Base-by-base conservation (phyloP, 2,113 vertebrate species). In the Cacatua alba region DNA sequence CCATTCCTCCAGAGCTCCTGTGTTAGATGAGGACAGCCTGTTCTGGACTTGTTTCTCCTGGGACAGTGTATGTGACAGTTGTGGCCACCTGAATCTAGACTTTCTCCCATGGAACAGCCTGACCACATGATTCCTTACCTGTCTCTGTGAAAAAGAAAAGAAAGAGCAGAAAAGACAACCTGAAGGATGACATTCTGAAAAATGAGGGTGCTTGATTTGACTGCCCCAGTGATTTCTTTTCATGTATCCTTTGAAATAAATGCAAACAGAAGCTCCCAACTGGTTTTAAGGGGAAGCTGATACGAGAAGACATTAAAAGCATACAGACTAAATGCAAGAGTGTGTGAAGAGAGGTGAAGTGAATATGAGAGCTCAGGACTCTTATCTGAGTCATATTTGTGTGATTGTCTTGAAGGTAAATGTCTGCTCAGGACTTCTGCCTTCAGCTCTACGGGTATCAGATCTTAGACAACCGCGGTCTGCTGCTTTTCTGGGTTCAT, bases 401-500 rank as follows among this genome's bases (percentile, higher is more conserved):
- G 39, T 43, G 57, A 19, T 20, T 72, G 17, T 48, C 39, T 48
- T 37, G 37, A 80, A 79, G 55, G 26, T 16, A 31, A 48, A 1
- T 53, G 28, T 28, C 82, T 90, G 39, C 24, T 46, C 63, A 88
- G 70, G 53, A 13, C 21, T 70, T 60, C 20, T 79, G 13, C 35
- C 25, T 65, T 74, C 65, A 65, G 44, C 49, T 68, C 33, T 63
- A 5, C 52, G 25, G 70, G 46, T 11, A 39, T 13, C 21, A 59
- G 16, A 41, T 37, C n/a, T 83, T 25, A 67, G 41, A 44, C 5
- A 62, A 2, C 20, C 1, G 0, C 1, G 2, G 21, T 17, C 26
- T 79, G 19, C 37, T 68, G 9, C 29, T 78, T 57, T 17, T 31
- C n/a, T 59, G 23, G 28, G 11, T 67, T 52, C 44, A 44, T 21